Evolutionary conservation across 2,888 invertebrate species (phyloP).

Genomic region (Buathra laborator): DNA sequence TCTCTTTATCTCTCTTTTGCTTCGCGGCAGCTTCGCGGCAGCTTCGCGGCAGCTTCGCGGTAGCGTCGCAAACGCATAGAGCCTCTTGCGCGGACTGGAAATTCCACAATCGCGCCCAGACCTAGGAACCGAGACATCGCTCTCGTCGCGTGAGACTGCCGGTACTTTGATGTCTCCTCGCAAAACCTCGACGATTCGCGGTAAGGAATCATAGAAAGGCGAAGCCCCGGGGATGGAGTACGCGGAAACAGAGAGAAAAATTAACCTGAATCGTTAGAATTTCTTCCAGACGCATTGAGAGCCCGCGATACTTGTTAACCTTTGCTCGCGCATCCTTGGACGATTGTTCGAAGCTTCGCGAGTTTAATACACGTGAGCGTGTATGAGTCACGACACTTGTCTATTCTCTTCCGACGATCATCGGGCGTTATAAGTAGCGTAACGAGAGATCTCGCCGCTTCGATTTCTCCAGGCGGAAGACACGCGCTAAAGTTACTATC

Average conservation of each 20-base stretch:
- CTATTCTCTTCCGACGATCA: no score
- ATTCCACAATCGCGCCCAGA: conserved; percentile 9
- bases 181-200: conserved; percentile 10
- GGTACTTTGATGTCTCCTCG: conserved; percentile 37
- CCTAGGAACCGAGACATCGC: conserved; percentile 40
- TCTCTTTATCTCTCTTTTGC: neutral
- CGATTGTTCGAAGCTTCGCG: conserved; percentile 43
- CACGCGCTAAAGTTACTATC: conserved; percentile 65
- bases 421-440: neutral
- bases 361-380: neutral
- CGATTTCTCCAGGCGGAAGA: conserved; percentile 65
- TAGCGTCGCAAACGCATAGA: neutral
- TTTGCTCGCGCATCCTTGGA: conserved; percentile 38
- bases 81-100: neutral
- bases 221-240: neutral
- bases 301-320: no score
- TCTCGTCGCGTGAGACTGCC: conserved; percentile 39
- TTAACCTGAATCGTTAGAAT: no score
- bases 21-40: neutral
- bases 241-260: no score
- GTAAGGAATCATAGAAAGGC: conserved; percentile 2
- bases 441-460: conserved; percentile 50
- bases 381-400: neutral
- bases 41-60: neutral
- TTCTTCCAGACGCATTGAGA: no score